phyloP scores from a whole-genome alignment of 2,888 invertebrate genomes.

The Hoplodrina ambigua region DNA sequence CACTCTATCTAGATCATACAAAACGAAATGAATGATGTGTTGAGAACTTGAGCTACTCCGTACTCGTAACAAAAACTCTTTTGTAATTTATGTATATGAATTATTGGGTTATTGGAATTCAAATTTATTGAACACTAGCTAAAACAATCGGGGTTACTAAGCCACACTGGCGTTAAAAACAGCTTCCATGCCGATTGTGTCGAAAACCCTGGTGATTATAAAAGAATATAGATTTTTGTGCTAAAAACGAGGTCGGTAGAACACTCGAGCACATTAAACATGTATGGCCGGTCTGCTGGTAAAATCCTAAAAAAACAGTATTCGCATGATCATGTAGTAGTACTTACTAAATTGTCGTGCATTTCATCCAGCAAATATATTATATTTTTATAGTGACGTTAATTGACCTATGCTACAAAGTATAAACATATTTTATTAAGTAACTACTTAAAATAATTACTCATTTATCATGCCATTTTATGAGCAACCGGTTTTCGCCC shows the following conservation, averaged over 20 bases:
- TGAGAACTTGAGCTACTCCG: conserved; percentile 1
- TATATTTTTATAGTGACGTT: conserved; percentile 10
- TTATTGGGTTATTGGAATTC: background rate
- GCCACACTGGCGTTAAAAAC: background rate
- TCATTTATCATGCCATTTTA: conserved; percentile 8
- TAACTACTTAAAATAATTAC: conserved; percentile 16
- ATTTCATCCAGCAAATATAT: background rate
- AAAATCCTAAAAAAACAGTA: no score
- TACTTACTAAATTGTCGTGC: no score
- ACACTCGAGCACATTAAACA: background rate
- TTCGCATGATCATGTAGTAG: background rate
- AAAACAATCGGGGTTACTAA: background rate
- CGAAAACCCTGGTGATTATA: background rate
- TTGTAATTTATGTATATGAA: conserved; percentile 10
- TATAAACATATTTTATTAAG: conserved; percentile 10
- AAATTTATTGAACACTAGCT: background rate
- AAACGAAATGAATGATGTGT: conserved; percentile 19
- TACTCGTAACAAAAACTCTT: background rate
- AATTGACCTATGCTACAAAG: conserved; percentile 1
- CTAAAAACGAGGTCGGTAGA: background rate
- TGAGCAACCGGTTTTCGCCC: background rate
- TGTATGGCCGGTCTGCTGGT: background rate
- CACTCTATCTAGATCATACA: background rate
- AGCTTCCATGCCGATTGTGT: background rate
- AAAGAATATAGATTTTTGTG: background rate